These are phyloP conservation scores for Lemur catta DNA, from an alignment of 2,797 vertebrate genomes.

Conservation along the genomic window DNA sequence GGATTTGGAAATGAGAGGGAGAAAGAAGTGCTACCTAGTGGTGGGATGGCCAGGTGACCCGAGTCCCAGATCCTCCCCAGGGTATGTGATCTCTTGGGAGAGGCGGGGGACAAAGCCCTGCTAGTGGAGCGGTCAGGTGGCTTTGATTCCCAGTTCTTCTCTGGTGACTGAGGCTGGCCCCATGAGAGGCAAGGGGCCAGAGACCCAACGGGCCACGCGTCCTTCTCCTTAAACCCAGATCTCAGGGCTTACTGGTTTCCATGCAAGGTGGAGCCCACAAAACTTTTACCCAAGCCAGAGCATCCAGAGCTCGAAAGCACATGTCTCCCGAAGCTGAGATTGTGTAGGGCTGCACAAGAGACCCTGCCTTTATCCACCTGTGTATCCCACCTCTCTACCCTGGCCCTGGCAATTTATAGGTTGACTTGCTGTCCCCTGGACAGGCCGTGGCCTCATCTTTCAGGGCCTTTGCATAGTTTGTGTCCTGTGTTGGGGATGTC, in stretches of 20 bases:
- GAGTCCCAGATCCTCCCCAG: too few species aligned
- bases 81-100: background rate
- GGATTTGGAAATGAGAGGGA: background rate
- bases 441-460: background rate
- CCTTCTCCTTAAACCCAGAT: background rate
- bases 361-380: fast-evolving
- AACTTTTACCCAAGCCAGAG: background rate
- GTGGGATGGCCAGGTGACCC: fast-evolving
- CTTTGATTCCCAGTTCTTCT: background rate
- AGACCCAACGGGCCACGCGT: background rate
- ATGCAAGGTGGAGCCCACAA: background rate
- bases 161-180: background rate
- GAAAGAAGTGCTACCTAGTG: too few species aligned
- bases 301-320: background rate
- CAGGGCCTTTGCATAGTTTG: background rate
- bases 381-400: fast-evolving
- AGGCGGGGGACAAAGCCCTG: background rate
- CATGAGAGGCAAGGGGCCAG: background rate
- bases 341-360: fast-evolving
- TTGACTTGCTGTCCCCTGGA: background rate
- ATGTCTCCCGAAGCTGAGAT: background rate
- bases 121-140: background rate
- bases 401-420: fast-evolving
- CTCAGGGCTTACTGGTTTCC: background rate
- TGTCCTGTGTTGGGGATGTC: background rate